Base-by-base conservation (phyloP, 2,888 invertebrate species). In the Lysandra coridon region DNA sequence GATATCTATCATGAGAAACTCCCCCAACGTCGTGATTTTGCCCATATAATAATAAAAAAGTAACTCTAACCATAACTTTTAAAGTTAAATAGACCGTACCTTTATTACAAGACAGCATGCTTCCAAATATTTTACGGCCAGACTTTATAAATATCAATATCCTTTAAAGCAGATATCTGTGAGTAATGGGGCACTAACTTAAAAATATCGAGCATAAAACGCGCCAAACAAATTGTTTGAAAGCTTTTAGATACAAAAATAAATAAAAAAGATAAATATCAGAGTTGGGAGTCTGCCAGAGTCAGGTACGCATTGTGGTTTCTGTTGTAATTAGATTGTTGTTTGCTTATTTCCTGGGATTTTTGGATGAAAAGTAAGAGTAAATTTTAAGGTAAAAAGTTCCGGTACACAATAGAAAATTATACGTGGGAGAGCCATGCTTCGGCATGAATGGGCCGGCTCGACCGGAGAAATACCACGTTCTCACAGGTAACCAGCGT, bases 251-350 rank as follows among this genome's bases (percentile, higher is more conserved):
- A 84, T 83, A 81, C 79, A 83, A 81, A 83, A 85, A 84, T 84
- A 85, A 84, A 86, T 86, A 84, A 84, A 81, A 80, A 82, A 82
- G 82, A 84, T 83, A 85, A 83, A 82, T 85, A 85, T 83, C 83
- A 84, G 84, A 84, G 83, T 89, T 91, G 92, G 92, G 86, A 82
- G 80, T 80, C 78, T 87, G 91, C 92, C 92, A 92, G 89, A 86
- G 84, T 83, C 81, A 83, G 81, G 83, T 84, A 83, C 83, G 83
- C 84, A 85, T 83, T 82, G 84, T 84, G 82, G 83, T 81, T 79
- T 81, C 12, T 74, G 0, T 7, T 44, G 40, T 44, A 44, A 74
- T 69, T 69, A 14, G 5, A 64, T 23, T 64, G 49, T 64, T 64
- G 23, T 49, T 64, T 64, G 64, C 64, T 64, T 64, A n/a, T n/a